A percentile compares a stretch with the other conserved stretches of the same genome.
phyloP scores from a whole-genome alignment of 2,888 invertebrate species.

The Macrophya alboannulata region DNA sequence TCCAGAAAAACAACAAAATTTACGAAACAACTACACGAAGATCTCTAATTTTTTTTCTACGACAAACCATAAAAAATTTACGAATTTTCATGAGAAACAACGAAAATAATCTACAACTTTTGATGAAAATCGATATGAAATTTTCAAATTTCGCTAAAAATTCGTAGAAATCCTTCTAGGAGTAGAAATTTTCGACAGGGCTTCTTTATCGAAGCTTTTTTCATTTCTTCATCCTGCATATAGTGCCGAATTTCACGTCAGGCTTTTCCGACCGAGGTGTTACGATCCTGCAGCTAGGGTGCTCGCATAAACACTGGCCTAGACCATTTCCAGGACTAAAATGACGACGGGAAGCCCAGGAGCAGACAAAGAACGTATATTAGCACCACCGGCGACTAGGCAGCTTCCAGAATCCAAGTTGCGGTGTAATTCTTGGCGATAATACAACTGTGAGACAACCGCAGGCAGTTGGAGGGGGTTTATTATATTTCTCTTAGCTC shows the following conservation, averaged over 20 bases:
- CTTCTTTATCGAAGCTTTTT: neutral
- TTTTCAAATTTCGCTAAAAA: too few species aligned
- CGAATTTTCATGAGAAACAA: too few species aligned
- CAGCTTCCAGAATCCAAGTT: slow-evolving; percentile 15
- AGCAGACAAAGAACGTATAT: slow-evolving; percentile 33
- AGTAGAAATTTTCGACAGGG: too few species aligned
- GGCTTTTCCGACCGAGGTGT: neutral
- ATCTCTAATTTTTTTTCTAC: too few species aligned
- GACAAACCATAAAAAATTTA: too few species aligned
- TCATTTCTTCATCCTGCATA: neutral
- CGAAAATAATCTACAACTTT: too few species aligned
- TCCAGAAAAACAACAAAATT: too few species aligned
- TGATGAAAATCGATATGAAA: too few species aligned
- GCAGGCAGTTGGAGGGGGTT: slow-evolving; percentile 2
- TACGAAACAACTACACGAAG: too few species aligned
- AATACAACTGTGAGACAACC: slow-evolving; percentile 36
- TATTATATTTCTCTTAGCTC: slow-evolving; percentile 40
- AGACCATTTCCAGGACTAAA: slow-evolving; percentile 27
- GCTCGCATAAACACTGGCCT: neutral
- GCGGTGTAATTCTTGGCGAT: slow-evolving; percentile 37
- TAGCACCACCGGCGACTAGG: slow-evolving; percentile 2
- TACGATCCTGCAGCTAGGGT: neutral
- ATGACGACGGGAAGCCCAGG: neutral
- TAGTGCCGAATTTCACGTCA: neutral
- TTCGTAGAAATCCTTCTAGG: too few species aligned